A percentile compares a stretch with the other conserved stretches of the same genome.
phyloP scores from a whole-genome alignment of 2,888 invertebrate species.

The Glaucopsyche alexis region DNA sequence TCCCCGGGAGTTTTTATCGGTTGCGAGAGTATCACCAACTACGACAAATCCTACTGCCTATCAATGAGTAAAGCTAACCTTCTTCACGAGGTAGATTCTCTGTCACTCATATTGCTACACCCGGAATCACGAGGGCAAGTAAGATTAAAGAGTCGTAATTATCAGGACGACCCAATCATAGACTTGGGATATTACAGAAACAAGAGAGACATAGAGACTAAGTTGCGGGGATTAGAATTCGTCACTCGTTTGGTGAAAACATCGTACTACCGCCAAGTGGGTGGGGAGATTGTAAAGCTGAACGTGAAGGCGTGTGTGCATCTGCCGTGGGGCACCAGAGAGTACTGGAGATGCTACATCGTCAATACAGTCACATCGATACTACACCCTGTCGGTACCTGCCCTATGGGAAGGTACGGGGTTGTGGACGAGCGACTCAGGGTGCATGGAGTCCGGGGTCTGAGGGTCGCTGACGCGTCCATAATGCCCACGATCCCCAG shows the following conservation, averaged over 20 bases:
- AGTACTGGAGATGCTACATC: constrained; percentile 83
- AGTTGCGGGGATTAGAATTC: constrained; percentile 55
- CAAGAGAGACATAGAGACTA: constrained; percentile 48
- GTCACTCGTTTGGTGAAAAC: constrained; percentile 53
- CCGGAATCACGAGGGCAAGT: constrained; percentile 62
- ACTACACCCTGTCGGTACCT: constrained; percentile 79
- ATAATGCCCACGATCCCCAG: constrained; percentile 63
- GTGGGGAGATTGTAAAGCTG: constrained; percentile 49
- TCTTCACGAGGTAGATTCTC: constrained; percentile 51
- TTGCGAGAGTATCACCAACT: constrained; percentile 48
- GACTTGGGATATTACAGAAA: constrained; percentile 57
- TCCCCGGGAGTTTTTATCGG: constrained; percentile 47
- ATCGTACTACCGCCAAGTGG: constrained; percentile 51
- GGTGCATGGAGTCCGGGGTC: constrained; percentile 54
- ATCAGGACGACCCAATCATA: constrained; percentile 58
- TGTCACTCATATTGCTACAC: constrained; percentile 52
- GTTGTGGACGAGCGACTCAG: constrained; percentile 61
- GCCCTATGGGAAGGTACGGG: constrained; percentile 60
- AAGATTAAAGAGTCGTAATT: constrained; percentile 53
- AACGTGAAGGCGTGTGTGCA: constrained; percentile 75
- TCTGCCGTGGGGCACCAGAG: constrained; percentile 71
- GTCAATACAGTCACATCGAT: constrained; percentile 78
- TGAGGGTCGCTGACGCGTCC: constrained; percentile 66
- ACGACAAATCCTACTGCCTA: constrained; percentile 47
- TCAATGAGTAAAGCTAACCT: constrained; percentile 53